These are phyloP conservation scores for Neogale vison DNA, from an alignment of 2,113 vertebrate species.

Conservation along the genomic window DNA sequence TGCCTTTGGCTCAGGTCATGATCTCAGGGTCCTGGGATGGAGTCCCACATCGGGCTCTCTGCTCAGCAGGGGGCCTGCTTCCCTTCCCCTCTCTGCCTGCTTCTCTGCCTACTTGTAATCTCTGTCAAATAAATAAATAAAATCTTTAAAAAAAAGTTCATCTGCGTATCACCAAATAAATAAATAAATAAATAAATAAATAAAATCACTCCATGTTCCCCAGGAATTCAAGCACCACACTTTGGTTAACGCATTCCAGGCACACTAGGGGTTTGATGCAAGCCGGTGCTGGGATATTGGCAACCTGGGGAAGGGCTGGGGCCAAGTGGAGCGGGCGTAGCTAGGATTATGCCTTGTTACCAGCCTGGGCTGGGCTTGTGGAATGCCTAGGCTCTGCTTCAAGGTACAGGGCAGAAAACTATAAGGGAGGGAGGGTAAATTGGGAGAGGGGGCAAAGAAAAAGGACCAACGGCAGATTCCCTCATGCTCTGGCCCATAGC, in stretches of 20 bases:
- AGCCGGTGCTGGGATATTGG: not conserved
- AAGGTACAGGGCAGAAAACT: not conserved
- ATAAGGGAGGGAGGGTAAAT: not conserved
- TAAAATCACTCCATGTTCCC: not conserved
- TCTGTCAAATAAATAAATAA: no score
- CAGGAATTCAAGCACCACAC: not conserved
- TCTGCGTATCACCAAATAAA: not conserved
- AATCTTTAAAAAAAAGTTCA: not conserved
- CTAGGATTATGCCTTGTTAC: not conserved
- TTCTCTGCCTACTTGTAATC: no score
- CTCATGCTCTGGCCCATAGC: not conserved
- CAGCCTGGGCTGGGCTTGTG: not conserved
- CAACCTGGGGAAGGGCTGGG: not conserved
- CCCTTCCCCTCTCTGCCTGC: no score
- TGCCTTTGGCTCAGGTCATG: no score
- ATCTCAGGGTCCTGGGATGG: no score
- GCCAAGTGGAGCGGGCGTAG: not conserved
- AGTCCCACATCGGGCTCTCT: no score
- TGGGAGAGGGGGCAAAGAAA: not conserved
- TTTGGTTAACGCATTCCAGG: not conserved
- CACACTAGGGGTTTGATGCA: not conserved
- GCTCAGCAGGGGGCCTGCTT: no score
- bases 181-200: not conserved
- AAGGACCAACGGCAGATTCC: conserved; percentile 17
- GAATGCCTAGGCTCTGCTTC: not conserved